These are phyloP conservation scores for Saiga tatarica DNA, from an alignment of 2,113 vertebrate species.

Conservation along the genomic window DNA sequence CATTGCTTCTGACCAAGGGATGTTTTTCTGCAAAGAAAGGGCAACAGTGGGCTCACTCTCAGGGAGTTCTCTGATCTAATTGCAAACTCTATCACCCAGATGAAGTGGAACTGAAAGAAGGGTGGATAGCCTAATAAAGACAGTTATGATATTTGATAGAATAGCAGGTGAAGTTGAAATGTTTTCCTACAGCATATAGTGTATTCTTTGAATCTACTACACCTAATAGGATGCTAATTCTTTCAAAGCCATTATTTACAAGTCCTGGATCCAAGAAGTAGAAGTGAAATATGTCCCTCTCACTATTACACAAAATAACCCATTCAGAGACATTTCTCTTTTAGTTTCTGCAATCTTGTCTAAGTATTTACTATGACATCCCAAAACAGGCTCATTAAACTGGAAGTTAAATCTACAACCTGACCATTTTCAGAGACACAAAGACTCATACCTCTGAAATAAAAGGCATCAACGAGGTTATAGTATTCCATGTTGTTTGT, in stretches of 20 bases:
- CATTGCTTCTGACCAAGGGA: background rate
- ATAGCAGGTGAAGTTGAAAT: background rate
- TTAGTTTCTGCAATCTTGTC: background rate
- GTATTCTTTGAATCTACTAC: background rate
- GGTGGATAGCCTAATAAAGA: background rate
- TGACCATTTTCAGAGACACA: background rate
- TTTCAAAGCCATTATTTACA: background rate
- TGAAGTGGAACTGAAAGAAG: background rate
- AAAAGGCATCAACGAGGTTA: background rate
- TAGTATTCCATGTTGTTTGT: background rate
- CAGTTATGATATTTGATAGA: background rate
- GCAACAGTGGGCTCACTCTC: background rate
- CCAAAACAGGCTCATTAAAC: background rate
- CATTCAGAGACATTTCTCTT: background rate
- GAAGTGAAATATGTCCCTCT: background rate
- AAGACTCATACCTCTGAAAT: background rate
- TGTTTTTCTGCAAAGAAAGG: background rate
- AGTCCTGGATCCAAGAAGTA: background rate
- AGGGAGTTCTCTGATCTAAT: background rate
- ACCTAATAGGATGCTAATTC: background rate
- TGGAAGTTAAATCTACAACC: background rate
- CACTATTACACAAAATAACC: background rate
- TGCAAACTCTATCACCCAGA: background rate
- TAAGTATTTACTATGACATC: background rate
- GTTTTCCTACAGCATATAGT: background rate